Evolutionary conservation across 2,797 vertebrate genomes (phyloP).

Genomic region (Dromococcyx pavoninus): DNA sequence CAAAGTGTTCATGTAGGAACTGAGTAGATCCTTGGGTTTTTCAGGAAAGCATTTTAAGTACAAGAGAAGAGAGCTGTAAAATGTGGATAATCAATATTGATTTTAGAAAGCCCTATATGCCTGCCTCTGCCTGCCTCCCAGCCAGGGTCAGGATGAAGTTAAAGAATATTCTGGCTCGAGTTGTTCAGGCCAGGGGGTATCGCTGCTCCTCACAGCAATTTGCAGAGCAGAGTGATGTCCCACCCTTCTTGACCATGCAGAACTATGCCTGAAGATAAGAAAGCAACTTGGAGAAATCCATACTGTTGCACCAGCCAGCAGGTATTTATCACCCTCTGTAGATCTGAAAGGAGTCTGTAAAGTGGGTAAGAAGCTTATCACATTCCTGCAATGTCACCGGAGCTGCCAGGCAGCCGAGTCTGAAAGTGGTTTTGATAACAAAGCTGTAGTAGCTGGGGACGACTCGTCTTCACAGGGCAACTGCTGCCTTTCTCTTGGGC

Average conservation of each 20-base stretch:
- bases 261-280: neutral
- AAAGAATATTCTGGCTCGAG: neutral
- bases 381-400: neutral
- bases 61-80: neutral
- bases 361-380: neutral
- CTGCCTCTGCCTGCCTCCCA: neutral
- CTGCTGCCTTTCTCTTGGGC: neutral
- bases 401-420: neutral
- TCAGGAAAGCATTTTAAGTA: accelerated
- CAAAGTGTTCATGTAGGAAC: too few species aligned
- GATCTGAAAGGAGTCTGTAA: neutral
- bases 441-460: neutral
- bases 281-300: neutral
- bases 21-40: neutral
- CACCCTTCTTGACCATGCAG: neutral
- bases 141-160: neutral
- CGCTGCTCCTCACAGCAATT: neutral
- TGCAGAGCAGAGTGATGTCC: neutral
- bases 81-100: neutral
- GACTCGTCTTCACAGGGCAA: neutral
- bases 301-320: neutral
- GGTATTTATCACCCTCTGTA: neutral
- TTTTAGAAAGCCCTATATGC: neutral
- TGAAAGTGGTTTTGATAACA: neutral
- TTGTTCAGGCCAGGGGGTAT: neutral